Evolutionary conservation across 2,113 vertebrate species (phyloP), one percentile per base, ranked within the genome.

Genomic region (Sciurus niger): DNA sequence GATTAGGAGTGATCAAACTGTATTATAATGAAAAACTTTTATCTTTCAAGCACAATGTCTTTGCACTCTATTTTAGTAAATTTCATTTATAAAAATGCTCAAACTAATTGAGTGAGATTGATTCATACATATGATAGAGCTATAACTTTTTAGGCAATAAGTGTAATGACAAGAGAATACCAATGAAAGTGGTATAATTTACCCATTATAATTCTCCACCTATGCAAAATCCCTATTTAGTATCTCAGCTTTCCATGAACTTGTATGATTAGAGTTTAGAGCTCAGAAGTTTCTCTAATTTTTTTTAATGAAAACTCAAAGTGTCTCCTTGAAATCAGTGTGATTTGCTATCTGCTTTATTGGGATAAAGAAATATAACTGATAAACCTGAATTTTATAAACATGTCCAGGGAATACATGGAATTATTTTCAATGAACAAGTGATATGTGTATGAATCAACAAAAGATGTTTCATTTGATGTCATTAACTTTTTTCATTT

Each of bases 41-140:
- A 8, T 77, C 24, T 94, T 70, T 55, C 18, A 93, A 24, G 1
- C 6, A 74, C n/a, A 90, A 88, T 2, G 0, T 53, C 24, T 60
- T 88, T n/a, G 40, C 2, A 40, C 28, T 91, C 1, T 48, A 63
- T 58, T 80, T 92, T 90, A 77, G 83, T 86, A 83, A 76, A 86
- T 53, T 24, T 5, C 48, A 68, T 58, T 68, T 89, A 78, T 80
- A 70, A 74, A 74, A 76, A n/a, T 37, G 14, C 53, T n/a, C 22
- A 83, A 46, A 90, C 37, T 73, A 77, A 83, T 72, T 91, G n/a
- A 67, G 20, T 76, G 48, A 95, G 30, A 95, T 58, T 63, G 6
- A n/a, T 17, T 94, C 40, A 43, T 25, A 83, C 1, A 55, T 34
- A 55, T 53, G 32, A 55, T 63, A 0, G 5, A 77, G 34, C 18